phyloP scores from a whole-genome alignment of 1,140 invertebrate species.

The Nilaparvata lugens region DNA sequence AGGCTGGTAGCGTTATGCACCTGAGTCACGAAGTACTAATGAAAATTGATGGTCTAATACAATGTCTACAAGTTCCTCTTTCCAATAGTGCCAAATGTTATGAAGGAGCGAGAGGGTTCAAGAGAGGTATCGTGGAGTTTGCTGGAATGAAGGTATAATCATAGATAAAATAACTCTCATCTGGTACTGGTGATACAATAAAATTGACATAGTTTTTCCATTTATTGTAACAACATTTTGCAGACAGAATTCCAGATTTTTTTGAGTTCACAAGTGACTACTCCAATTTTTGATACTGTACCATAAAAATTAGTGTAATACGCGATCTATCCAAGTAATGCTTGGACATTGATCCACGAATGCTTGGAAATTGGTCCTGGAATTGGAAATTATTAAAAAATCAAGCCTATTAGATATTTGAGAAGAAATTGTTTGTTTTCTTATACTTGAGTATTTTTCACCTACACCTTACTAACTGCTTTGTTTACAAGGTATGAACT shows the following conservation, averaged over 20 bases:
- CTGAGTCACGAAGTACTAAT: slow-evolving; percentile 52
- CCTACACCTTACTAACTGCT: too few species aligned
- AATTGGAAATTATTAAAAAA: too few species aligned
- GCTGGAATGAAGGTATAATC: slow-evolving; percentile 40
- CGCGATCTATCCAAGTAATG: too few species aligned
- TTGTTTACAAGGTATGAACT: too few species aligned
- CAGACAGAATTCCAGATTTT: neutral
- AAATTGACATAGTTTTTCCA: slow-evolving; percentile 21
- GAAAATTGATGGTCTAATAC: slow-evolving; percentile 38
- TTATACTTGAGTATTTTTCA: too few species aligned
- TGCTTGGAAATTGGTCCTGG: too few species aligned
- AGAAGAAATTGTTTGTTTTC: too few species aligned
- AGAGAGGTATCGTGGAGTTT: slow-evolving; percentile 43
- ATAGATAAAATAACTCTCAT: slow-evolving; percentile 2
- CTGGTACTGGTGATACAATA: slow-evolving; percentile 6
- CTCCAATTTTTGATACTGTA: too few species aligned
- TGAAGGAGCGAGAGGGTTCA: slow-evolving; percentile 40
- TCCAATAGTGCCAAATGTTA: slow-evolving; percentile 43
- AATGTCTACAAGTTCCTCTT: slow-evolving; percentile 46
- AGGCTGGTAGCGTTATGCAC: slow-evolving; percentile 52
- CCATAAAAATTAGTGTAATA: too few species aligned
- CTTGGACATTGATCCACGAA: too few species aligned
- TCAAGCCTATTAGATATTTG: too few species aligned
- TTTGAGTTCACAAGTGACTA: too few species aligned
- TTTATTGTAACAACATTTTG: neutral